Base-by-base conservation (phyloP, 2,888 invertebrate genomes). In the Athalia circularis region DNA sequence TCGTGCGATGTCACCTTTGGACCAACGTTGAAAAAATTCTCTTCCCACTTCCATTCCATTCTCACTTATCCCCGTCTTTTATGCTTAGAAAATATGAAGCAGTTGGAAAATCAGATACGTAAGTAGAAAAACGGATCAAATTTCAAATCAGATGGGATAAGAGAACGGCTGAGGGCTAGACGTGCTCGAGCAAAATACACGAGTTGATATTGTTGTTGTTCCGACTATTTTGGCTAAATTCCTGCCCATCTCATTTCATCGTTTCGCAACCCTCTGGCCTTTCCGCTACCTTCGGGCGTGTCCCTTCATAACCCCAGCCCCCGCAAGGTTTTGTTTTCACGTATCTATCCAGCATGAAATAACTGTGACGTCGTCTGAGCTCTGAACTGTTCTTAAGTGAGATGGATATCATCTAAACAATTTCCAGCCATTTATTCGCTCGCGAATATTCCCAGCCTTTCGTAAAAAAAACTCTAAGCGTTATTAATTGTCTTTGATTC, bases 301-400 rank as follows among this genome's bases (percentile, higher is more conserved):
- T 43, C 59, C 47, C 47, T 9, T 29, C 45, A 59, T 72, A 57
- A 72, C 45, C 59, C 59, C 57, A 59, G 13, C 72, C 7, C n/a
- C 45, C 57, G 59, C 72, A 45, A 57, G 57, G 13, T 72, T 45
- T 59, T 62, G 13, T 8, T 4, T 59, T n/a, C 57, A 59, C 72
- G 72, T 57, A 72, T 72, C 72, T 72, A 72, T 72, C 72, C 29
- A 59, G 72, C 52, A 72, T 72, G 47, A 29, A 29, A 1, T 29
- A 29, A 72, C 57, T 59, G 72, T 59, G 72, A 72, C 72, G 47
- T 59, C 9, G 72, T 57, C 72, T 59, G 59, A 72, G 45, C 47
- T 59, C 57, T 50, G 59, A 47, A 47, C 59, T 9, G 45, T 13
- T 52, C 47, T 50, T 77, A 77, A 77, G 68, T 72, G 77, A 72